Conservation (phyloP, 2,888 invertebrate genomes). For the Phrixothrix hirtus region DNA sequence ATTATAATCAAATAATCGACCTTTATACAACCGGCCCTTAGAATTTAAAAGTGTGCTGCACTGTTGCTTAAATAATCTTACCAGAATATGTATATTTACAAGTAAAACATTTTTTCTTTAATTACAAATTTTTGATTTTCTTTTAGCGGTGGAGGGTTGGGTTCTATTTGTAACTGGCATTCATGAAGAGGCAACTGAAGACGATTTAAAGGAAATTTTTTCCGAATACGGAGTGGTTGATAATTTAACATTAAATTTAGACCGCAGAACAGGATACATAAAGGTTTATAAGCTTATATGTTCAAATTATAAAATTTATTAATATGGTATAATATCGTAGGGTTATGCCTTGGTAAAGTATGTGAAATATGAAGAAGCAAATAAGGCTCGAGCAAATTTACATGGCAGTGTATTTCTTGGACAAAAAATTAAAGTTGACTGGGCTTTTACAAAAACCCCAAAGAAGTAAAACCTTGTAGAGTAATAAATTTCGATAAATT, state of each 20-base stretch:
- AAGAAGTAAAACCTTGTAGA: no score
- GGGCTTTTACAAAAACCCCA: constrained; percentile 94
- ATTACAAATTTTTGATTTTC: no score
- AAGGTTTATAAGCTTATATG: constrained; percentile 49
- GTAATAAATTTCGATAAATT: no score
- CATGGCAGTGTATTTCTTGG: constrained; percentile 88
- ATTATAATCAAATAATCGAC: no score
- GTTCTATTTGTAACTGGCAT: constrained; percentile 94
- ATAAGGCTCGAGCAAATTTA: constrained; percentile 83
- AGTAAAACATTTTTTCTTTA: no score
- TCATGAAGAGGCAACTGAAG: constrained; percentile 96
- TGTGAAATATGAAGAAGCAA: constrained; percentile 92
- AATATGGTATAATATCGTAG: constrained; percentile 11
- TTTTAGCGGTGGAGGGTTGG: constrained; percentile 92
- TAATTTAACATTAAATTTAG: constrained; percentile 92
- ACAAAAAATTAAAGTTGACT: constrained; percentile 87
- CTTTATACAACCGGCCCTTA: no score
- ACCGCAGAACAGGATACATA: constrained; percentile 91
- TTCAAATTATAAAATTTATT: not conserved
- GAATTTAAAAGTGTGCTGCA: no score
- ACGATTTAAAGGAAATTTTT: constrained; percentile 93
- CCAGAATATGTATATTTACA: not conserved
- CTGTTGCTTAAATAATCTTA: no score
- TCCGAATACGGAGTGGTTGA: constrained; percentile 94
- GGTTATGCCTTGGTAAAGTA: constrained; percentile 96